A percentile compares a stretch with the other conserved stretches of the same genome.
Evolutionary conservation across 2,113 vertebrate genomes (phyloP).

Genomic region (Paramisgurnus dabryanus): DNA sequence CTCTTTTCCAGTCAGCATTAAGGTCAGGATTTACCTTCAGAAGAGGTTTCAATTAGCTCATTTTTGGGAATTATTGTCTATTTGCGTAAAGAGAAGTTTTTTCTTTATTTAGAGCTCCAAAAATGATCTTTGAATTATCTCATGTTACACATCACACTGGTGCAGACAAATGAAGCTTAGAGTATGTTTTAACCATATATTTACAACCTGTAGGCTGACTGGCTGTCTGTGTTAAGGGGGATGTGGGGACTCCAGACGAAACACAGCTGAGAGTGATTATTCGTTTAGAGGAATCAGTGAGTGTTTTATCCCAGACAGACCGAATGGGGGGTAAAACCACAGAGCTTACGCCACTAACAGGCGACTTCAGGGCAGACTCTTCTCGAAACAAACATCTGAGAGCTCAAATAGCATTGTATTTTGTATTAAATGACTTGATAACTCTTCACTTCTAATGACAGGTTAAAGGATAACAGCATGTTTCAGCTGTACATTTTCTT

Average conservation of each 20-base stretch:
- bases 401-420: conserved; percentile 41
- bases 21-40: background rate
- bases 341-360: conserved; percentile 29
- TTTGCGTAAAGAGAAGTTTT: background rate
- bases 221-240: conserved; percentile 58
- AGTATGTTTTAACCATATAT: background rate
- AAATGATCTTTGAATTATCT: background rate
- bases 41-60: background rate
- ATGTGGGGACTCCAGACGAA: conserved; percentile 42
- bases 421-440: background rate
- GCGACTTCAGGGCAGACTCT: conserved; percentile 34
- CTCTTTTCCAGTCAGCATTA: background rate
- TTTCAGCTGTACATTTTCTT: conserved; percentile 3
- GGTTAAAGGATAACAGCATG: background rate
- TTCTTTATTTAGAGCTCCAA: background rate
- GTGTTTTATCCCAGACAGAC: conserved; percentile 70
- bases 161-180: background rate
- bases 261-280: conserved; percentile 91
- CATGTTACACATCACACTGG: background rate
- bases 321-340: background rate
- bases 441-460: background rate
- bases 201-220: conserved; percentile 31
- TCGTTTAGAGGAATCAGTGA: conserved; percentile 91
- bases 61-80: background rate
- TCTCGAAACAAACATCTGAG: conserved; percentile 13